Evolutionary conservation across 2,888 invertebrate species (phyloP).

Genomic region (Iphiclides podalirius): DNA sequence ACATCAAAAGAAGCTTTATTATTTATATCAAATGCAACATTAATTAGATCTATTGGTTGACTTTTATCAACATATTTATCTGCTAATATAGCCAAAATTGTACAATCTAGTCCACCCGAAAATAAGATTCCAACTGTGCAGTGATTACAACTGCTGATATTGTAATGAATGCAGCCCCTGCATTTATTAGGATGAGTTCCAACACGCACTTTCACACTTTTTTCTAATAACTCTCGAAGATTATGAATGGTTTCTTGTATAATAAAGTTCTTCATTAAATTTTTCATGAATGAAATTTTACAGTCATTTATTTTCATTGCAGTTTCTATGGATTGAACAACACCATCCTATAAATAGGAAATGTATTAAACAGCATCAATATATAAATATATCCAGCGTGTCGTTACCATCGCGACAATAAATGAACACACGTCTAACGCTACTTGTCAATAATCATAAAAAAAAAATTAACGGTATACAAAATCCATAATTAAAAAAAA

Average conservation of each 20-base stretch:
- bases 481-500: too few species aligned
- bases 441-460: too few species aligned
- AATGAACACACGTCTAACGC: too few species aligned
- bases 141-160: constrained; percentile 68
- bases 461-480: too few species aligned
- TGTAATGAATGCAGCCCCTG: constrained; percentile 72
- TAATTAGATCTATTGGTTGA: constrained; percentile 93
- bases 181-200: constrained; percentile 82
- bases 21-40: constrained; percentile 92
- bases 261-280: constrained; percentile 52
- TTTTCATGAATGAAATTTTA: constrained; percentile 54
- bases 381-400: neutral
- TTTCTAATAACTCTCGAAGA: constrained; percentile 74
- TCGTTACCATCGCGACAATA: too few species aligned
- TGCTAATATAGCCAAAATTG: constrained; percentile 91
- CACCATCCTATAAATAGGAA: constrained; percentile 51
- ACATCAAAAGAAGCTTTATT: constrained; percentile 79
- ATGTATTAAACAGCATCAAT: too few species aligned
- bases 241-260: constrained; percentile 62
- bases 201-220: constrained; percentile 81
- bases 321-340: constrained; percentile 47
- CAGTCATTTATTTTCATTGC: constrained; percentile 37
- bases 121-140: constrained; percentile 90
- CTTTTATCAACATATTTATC: constrained; percentile 82
- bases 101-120: constrained; percentile 98